Conservation (phyloP, 2,797 vertebrate genomes). For the Nannoperca obscura region DNA sequence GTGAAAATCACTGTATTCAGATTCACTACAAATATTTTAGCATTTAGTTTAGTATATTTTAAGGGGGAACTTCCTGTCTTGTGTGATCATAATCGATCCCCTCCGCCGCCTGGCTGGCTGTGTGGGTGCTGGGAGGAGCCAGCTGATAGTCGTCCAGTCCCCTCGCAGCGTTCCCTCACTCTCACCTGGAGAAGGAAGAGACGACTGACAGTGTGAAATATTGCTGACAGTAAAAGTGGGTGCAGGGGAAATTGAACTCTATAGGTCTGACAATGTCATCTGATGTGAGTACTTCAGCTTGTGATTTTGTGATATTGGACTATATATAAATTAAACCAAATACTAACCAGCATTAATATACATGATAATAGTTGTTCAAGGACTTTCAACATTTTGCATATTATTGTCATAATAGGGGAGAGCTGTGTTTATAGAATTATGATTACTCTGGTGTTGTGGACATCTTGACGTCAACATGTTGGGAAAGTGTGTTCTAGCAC, state of each 20-base stretch:
- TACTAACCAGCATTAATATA: neutral
- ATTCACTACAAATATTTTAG: neutral
- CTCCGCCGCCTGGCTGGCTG: slow-evolving; percentile 15
- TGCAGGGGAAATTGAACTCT: slow-evolving; percentile 8
- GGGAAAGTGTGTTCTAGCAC: neutral
- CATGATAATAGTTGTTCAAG: neutral
- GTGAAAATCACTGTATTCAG: neutral
- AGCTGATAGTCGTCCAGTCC: slow-evolving; percentile 15
- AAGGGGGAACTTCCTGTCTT: slow-evolving; percentile 20
- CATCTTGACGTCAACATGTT: neutral
- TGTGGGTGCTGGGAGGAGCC: slow-evolving; percentile 61
- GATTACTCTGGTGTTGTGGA: neutral
- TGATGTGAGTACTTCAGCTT: slow-evolving; percentile 66
- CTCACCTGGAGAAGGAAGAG: slow-evolving; percentile 36
- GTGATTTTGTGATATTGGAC: neutral
- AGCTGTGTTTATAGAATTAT: neutral
- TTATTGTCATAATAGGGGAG: too few species aligned
- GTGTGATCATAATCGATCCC: slow-evolving; percentile 25
- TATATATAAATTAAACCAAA: neutral
- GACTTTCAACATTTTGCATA: neutral
- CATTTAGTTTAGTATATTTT: neutral
- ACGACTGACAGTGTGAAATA: neutral
- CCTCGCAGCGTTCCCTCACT: slow-evolving; percentile 29
- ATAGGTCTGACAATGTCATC: slow-evolving; percentile 52
- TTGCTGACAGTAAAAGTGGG: slow-evolving; percentile 15